These are phyloP conservation scores for Trichoplax adhaerens DNA, from an alignment of 37 sponge, comb jelly and placozoan species.

Conservation along the genomic window DNA sequence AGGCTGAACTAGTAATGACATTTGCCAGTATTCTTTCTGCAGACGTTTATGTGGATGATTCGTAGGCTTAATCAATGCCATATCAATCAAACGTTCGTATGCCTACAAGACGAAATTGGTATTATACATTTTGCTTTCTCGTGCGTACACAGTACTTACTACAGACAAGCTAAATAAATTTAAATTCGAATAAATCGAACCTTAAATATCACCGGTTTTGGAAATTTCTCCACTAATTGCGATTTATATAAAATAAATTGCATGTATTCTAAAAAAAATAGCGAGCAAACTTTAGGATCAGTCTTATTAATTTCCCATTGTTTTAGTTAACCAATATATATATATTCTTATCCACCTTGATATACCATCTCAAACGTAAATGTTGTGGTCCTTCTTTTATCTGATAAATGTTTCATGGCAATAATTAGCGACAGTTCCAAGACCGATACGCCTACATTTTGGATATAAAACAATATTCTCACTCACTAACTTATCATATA, in stretches of 20 bases:
- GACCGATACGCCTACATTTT: conserved; percentile 25
- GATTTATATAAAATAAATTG: conserved; percentile 23
- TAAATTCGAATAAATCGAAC: conserved; percentile 2
- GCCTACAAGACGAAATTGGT: conserved; percentile 15
- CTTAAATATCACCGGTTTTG: conserved; percentile 39
- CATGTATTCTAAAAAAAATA: conserved; percentile 29
- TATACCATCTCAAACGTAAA: conserved; percentile 86
- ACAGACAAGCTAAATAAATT: not conserved
- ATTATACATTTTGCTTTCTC: no score
- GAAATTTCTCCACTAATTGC: conserved; percentile 17
- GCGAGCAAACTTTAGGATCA: no score
- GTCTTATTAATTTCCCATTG: no score
- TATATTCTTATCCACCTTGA: conserved; percentile 14
- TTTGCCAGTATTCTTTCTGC: conserved; percentile 30
- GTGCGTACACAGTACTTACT: no score
- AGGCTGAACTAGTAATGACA: conserved; percentile 16
- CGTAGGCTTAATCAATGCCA: conserved; percentile 30
- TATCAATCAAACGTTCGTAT: conserved; percentile 30
- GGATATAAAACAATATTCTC: not conserved
- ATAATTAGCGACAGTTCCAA: conserved; percentile 61
- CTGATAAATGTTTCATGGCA: conserved; percentile 37
- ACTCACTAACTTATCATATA: not conserved
- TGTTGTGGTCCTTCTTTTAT: conserved; percentile 25
- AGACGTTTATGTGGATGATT: not conserved
- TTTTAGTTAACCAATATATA: no score